Evolutionary conservation across 2,888 invertebrate genomes (phyloP), one percentile per base, ranked within the genome.

Genomic region (Lumbricus terrestris): DNA sequence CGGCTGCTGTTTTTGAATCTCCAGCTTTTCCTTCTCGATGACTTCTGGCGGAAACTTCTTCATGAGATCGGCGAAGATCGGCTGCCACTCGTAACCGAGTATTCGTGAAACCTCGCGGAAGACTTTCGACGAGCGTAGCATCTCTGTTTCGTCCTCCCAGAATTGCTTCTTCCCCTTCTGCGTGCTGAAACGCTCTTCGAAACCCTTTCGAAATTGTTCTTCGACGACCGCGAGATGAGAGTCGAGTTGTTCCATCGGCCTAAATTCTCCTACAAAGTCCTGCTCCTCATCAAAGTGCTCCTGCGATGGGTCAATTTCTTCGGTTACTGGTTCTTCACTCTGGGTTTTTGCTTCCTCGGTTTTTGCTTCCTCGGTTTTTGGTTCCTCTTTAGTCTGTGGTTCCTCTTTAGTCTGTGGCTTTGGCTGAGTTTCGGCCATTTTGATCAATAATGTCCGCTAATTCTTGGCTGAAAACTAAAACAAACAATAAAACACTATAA

Each of bases 71-170:
- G 38, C 42, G 42, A 90, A 91, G n/a, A 91, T 90, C 23, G 91
- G 90, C 82, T 89, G 69, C 91, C 91, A 91, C 23, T 91, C 90
- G 29, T 47, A 42, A 34, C 91, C 91, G 82, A 91, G 37, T 13
- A 34, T n/a, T 34, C 91, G 90, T 20, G 91, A 88, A 20, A 90
- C 91, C 29, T 89, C 40, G 33, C 90, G 88, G 82, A 91, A 90
- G 54, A 91, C 89, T 47, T 89, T 90, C 69, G 88, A 42, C 18
- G 88, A 34, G 34, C 89, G 89, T 88, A 89, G 18, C 35, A 91
- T 47, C 33, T 91, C 91, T 82, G 83, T 88, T 37, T 89, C 91
- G 23, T 85, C 91, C 29, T 90, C 89, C n/a, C 88, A 88, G 40
- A 89, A 69, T 37, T 89, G 69, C 82, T 88, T 34, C 54, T 88